Percentiles rank a stretch among this genome's conserved stretches.
Evolutionary conservation across 2,797 vertebrate genomes (phyloP).

Genomic region (Enteromius anoplus): DNA sequence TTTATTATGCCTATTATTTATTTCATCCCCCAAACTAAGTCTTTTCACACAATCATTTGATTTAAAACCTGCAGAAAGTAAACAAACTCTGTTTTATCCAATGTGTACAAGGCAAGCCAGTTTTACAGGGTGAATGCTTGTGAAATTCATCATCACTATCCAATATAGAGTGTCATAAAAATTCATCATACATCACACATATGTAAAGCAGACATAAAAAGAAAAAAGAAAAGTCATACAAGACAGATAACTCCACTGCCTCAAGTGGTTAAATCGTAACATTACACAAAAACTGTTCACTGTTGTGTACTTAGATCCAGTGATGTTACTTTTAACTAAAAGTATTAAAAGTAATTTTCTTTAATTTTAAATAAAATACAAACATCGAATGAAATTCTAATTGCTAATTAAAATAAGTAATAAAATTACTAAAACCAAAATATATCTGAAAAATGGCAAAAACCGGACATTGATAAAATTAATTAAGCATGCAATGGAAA

Average conservation of each 20-base stretch:
- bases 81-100: constrained; percentile 20
- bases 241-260: constrained; percentile 32
- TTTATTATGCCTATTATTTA: neutral
- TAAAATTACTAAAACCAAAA: neutral
- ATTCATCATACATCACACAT: constrained; percentile 12
- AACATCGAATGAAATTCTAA: neutral
- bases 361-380: neutral
- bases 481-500: neutral
- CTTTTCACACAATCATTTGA: neutral
- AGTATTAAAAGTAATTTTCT: neutral
- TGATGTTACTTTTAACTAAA: neutral
- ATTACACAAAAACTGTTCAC: constrained; percentile 1
- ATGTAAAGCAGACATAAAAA: constrained; percentile 17
- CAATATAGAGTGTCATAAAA: constrained; percentile 18
- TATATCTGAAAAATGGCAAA: neutral
- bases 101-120: constrained; percentile 28
- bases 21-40: neutral
- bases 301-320: neutral
- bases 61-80: constrained; percentile 12
- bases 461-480: neutral
- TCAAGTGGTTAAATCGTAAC: constrained; percentile 10
- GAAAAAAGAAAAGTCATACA: neutral
- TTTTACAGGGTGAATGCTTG: constrained; percentile 23
- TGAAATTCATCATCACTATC: constrained; percentile 8
- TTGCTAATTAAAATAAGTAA: neutral